Conservation (phyloP, 2,888 invertebrate genomes). For the Diloba caeruleocephala region DNA sequence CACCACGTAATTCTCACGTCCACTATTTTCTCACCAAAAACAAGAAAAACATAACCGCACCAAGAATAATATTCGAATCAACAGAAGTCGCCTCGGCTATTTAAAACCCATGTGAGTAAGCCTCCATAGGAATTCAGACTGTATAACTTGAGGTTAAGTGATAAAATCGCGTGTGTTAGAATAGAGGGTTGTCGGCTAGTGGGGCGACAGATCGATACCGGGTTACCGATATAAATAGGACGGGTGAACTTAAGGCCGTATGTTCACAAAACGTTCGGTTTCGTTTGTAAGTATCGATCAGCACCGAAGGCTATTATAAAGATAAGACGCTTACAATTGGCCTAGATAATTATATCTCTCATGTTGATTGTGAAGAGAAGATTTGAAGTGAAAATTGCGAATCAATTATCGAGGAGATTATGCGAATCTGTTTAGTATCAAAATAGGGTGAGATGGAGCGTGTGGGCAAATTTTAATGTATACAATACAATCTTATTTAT, state of each 20-base stretch:
- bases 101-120: slow-evolving; percentile 60
- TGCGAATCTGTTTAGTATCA: slow-evolving; percentile 36
- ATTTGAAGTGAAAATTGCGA: slow-evolving; percentile 30
- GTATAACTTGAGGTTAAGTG: slow-evolving; percentile 63
- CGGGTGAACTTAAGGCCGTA: slow-evolving; percentile 75
- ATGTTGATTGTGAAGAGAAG: slow-evolving; percentile 25
- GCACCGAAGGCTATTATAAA: slow-evolving; percentile 56
- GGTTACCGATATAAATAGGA: slow-evolving; percentile 86
- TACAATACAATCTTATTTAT: slow-evolving; percentile 27
- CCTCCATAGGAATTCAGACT: slow-evolving; percentile 63
- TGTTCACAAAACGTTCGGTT: slow-evolving; percentile 74
- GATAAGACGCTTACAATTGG: slow-evolving; percentile 26
- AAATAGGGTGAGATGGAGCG: slow-evolving; percentile 9
- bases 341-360: slow-evolving; percentile 45
- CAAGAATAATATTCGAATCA: slow-evolving; percentile 62
- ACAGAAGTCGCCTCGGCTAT: slow-evolving; percentile 70
- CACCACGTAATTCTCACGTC: slow-evolving; percentile 37
- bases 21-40: slow-evolving; percentile 48
- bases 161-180: slow-evolving; percentile 66
- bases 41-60: slow-evolving; percentile 52
- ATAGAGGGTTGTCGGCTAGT: slow-evolving; percentile 82
- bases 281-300: slow-evolving; percentile 77
- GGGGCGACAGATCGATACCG: slow-evolving; percentile 85
- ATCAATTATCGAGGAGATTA: slow-evolving; percentile 32
- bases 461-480: slow-evolving; percentile 24